A percentile compares a stretch with the other conserved stretches of the same genome.
These are phyloP conservation scores for Nyctibius bracteatus DNA, from an alignment of 2,113 vertebrate genomes.

Conservation along the genomic window DNA sequence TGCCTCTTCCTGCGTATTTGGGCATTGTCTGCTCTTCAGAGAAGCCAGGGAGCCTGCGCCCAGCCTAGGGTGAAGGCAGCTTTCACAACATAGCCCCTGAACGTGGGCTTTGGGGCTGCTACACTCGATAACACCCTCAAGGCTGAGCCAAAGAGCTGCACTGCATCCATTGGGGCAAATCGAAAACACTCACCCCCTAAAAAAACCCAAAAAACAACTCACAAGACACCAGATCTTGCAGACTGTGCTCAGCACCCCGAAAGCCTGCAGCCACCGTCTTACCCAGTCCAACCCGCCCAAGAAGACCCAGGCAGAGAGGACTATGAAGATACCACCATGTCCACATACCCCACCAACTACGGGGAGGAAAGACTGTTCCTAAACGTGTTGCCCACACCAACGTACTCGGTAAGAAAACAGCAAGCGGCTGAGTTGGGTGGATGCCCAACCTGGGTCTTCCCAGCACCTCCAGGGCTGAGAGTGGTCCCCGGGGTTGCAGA, in stretches of 20 bases:
- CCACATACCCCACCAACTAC: rapidly evolving
- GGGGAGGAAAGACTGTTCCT: background rate
- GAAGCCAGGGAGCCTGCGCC: background rate
- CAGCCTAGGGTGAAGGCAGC: background rate
- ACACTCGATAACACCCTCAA: rapidly evolving
- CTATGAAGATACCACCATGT: rapidly evolving
- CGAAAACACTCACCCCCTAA: background rate
- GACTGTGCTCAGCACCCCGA: background rate
- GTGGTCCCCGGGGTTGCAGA: rapidly evolving
- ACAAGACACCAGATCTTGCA: background rate
- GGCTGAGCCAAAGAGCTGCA: rapidly evolving
- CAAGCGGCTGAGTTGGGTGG: background rate
- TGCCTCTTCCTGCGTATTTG: rapidly evolving
- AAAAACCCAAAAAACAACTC: background rate
- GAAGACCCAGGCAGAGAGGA: background rate
- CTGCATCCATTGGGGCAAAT: background rate
- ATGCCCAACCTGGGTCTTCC: background rate
- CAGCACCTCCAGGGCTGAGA: background rate
- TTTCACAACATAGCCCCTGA: background rate
- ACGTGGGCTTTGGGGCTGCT: background rate
- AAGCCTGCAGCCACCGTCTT: rapidly evolving
- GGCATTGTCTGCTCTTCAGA: background rate
- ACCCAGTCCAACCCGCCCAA: background rate
- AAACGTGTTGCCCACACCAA: rapidly evolving
- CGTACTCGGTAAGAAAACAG: background rate